Base-by-base conservation (phyloP, 2,113 vertebrate genomes). In the Cygnus atratus region DNA sequence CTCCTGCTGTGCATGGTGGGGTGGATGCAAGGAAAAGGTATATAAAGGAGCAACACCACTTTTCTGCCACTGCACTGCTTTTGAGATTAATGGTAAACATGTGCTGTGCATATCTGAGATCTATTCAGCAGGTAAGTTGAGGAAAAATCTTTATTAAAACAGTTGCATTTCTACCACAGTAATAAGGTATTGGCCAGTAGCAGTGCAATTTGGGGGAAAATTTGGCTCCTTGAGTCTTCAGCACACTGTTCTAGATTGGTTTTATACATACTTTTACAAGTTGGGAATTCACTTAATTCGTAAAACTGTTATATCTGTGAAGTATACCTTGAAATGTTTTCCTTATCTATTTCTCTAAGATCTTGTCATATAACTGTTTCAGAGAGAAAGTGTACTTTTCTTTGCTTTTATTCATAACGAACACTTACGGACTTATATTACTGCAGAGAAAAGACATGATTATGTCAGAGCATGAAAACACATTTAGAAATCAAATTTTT, bases 1-100 rank as follows among this genome's bases (percentile, higher is more conserved):
- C 48, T 68, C 6, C 54, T 29, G 13, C 16, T 62, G 19, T 6
- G 1, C 1, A 2, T 44, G 11, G 12, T 1, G 3, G 11, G 5
- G 13, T 52, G 7, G 25, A 13, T 33, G 41, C 4, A 35, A 90
- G 58, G 63, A 70, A 50, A 77, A 24, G 46, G 13, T 16, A 17
- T 87, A 37, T 26, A 21, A 22, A 54, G 26, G 6, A 31, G 20
- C 39, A 57, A 2, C 20, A 35, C 7, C 21, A 3, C 14, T 63
- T 58, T n/a, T 25, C 73, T 66, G 25, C 37, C 31, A 19, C 13
- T 28, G 17, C 29, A 13, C 3, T 35, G 1, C 54, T 74, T 29
- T 29, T 0, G 2, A 33, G 22, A 15, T 81, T 54, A 4, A 29
- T 71, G 68, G 10, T 31, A 54, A 72, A 19, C 26, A 11, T 6